These are phyloP conservation scores for Coturnix japonica DNA, from an alignment of 2,113 vertebrate species.

Conservation along the genomic window DNA sequence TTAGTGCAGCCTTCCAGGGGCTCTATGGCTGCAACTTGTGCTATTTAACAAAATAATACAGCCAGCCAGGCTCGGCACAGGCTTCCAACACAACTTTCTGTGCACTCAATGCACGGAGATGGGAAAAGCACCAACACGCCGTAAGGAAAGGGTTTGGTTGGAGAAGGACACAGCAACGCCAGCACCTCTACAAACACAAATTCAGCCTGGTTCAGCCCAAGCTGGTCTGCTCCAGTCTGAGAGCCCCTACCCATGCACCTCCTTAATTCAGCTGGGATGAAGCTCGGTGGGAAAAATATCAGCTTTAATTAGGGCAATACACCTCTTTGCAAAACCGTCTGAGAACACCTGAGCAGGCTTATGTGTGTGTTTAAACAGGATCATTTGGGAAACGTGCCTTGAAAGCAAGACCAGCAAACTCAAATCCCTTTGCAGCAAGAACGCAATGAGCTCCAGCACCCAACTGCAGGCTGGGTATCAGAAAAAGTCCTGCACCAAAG, in stretches of 20 bases:
- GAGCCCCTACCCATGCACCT: background rate
- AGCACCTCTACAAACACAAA: background rate
- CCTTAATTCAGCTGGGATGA: too few relatives aligned
- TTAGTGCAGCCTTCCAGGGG: constrained; percentile 42
- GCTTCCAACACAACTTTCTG: constrained; percentile 39
- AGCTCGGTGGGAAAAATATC: background rate
- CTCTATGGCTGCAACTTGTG: constrained; percentile 17
- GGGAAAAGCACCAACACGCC: background rate
- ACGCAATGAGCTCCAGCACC: accelerated
- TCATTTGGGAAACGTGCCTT: background rate
- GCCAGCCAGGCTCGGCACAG: background rate
- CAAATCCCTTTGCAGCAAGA: background rate
- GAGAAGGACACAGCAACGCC: background rate
- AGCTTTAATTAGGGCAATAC: background rate
- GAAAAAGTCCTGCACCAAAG: too few relatives aligned
- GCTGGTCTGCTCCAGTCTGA: background rate
- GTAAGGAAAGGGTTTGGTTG: background rate
- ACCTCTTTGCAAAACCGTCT: background rate
- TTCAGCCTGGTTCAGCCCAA: background rate
- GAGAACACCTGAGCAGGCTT: background rate
- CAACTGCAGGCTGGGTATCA: too few relatives aligned
- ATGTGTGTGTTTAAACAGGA: background rate
- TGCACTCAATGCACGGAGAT: background rate
- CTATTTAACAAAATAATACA: constrained; percentile 47
- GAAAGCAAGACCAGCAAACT: background rate